Conservation (phyloP, 2,888 invertebrate genomes). For the Phyto melanocephala region DNA sequence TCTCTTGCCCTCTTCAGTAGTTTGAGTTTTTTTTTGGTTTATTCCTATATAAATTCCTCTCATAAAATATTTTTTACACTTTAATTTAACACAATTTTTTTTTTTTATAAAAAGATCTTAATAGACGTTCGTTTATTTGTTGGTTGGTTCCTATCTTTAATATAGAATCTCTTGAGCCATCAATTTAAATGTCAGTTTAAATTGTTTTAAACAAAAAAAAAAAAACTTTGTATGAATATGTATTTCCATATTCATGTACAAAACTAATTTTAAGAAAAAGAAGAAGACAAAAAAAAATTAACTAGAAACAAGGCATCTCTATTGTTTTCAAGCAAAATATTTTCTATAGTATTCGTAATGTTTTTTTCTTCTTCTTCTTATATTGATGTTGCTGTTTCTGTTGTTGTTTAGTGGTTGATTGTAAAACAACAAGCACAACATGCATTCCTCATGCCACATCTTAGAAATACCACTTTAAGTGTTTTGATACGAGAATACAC, state of each 20-base stretch:
- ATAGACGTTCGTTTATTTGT: conserved; percentile 40
- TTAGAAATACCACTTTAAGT: conserved; percentile 56
- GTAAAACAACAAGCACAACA: conserved; percentile 29
- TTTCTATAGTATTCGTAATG: conserved; percentile 30
- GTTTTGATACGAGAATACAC: conserved; percentile 20
- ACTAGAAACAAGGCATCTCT: conserved; percentile 59
- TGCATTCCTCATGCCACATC: conserved; percentile 55
- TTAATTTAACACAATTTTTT: conserved; percentile 36
- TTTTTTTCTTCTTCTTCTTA: conserved; percentile 11
- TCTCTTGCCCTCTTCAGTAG: conserved; percentile 9
- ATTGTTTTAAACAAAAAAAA: conserved; percentile 70
- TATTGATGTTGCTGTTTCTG: background rate
- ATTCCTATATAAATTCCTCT: conserved; percentile 32
- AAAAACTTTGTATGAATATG: conserved; percentile 57
- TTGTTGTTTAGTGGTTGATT: conserved; percentile 35
- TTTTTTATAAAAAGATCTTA: conserved; percentile 15
- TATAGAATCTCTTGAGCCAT: conserved; percentile 76
- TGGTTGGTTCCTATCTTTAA: conserved; percentile 50
- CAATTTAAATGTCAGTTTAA: conserved; percentile 77
- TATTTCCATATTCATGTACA: conserved; percentile 42
- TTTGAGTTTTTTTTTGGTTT: background rate
- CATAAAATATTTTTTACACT: conserved; percentile 24
- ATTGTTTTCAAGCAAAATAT: conserved; percentile 48
- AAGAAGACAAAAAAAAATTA: background rate
- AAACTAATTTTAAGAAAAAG: conserved; percentile 25